Evolutionary conservation across 2,797 vertebrate species (phyloP).

Genomic region (Ctenochaetus hawaiiensis): DNA sequence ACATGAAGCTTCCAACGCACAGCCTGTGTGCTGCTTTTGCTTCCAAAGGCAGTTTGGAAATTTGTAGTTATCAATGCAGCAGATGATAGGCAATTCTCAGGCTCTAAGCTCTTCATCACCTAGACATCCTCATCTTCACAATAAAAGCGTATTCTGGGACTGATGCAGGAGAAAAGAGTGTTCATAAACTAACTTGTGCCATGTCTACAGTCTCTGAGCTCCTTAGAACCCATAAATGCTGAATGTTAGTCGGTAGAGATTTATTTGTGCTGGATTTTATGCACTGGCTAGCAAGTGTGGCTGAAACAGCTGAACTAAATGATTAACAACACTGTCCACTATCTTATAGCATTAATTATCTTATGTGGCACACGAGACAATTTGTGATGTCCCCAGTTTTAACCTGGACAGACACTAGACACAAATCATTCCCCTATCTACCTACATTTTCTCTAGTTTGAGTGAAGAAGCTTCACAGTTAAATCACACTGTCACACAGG

Average conservation of each 20-base stretch:
- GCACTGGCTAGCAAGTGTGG: background rate
- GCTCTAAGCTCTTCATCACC: background rate
- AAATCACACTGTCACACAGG: background rate
- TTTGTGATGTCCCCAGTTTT: conserved; percentile 1
- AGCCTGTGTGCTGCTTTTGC: background rate
- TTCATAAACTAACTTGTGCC: background rate
- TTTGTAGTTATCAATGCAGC: background rate
- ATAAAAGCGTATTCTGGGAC: background rate
- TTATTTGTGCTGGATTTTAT: background rate
- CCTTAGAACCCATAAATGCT: background rate
- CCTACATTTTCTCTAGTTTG: rapidly evolving
- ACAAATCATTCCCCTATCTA: background rate
- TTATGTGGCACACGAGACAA: background rate
- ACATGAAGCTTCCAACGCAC: background rate
- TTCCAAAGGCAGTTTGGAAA: background rate
- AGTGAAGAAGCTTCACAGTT: background rate
- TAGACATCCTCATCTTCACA: background rate
- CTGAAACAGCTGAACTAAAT: background rate
- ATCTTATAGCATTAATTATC: background rate
- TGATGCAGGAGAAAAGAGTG: background rate
- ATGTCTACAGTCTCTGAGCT: background rate
- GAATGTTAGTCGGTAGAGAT: background rate
- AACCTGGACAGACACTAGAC: background rate
- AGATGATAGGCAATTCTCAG: background rate
- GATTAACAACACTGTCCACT: background rate